A percentile compares a stretch with the other conserved stretches of the same genome.
Conservation (phyloP, 30 jellyfish, hydroid and myxozoan genomes). For the Aurelia sp. region DNA sequence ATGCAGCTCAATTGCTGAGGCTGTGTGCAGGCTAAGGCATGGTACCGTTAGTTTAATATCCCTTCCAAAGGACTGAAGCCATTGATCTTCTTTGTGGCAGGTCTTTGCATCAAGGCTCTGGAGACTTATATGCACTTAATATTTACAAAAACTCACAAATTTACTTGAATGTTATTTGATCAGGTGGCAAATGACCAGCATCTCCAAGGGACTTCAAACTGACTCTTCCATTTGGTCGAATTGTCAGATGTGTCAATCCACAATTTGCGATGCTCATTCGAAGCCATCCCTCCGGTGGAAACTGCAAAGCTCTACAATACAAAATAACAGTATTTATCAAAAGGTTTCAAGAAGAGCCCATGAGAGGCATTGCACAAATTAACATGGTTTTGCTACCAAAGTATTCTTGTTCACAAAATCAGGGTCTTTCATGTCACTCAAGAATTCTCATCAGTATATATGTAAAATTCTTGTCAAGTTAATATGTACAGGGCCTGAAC, state of each 20-base stretch:
- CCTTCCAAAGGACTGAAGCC: too few species aligned
- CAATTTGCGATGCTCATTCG: constrained; percentile 98
- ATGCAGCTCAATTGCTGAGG: too few species aligned
- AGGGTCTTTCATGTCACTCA: too few species aligned
- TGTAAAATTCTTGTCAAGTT: too few species aligned
- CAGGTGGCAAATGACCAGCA: constrained; percentile 97
- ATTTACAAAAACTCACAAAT: background rate
- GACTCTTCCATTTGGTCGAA: constrained; percentile 93
- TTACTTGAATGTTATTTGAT: constrained; percentile 79
- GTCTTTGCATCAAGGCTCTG: background rate
- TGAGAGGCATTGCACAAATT: too few species aligned
- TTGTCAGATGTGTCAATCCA: constrained; percentile 87
- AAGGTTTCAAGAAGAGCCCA: too few species aligned
- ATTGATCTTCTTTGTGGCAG: background rate
- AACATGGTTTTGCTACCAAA: too few species aligned
- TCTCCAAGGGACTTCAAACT: constrained; percentile 90
- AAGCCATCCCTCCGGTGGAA: constrained; percentile 99
- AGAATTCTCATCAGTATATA: too few species aligned
- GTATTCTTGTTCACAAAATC: too few species aligned
- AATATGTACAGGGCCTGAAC: too few species aligned
- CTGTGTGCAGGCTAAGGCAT: too few species aligned
- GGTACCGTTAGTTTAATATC: too few species aligned
- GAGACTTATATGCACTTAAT: background rate
- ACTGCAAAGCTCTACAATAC: constrained; percentile 84
- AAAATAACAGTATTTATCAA: background rate